Evolutionary conservation across 2,888 invertebrate species (phyloP).

Genomic region (Iphiclides podalirius): DNA sequence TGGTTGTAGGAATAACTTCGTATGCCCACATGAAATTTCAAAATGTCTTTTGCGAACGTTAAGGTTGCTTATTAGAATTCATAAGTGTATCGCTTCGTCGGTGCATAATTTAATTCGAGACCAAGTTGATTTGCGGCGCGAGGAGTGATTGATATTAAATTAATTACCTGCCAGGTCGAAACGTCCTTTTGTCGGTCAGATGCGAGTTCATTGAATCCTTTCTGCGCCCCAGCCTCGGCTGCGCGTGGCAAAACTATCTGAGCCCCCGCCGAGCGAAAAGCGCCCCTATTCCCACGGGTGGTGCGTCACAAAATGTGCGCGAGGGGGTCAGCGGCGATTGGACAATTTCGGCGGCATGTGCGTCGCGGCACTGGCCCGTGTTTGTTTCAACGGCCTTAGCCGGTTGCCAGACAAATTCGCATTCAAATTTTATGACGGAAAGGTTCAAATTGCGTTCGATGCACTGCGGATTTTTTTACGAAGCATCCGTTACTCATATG

Average conservation of each 20-base stretch:
- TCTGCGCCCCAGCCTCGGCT: conserved; percentile 22
- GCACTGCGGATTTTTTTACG: conserved; percentile 11
- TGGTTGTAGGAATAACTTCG: too few relatives aligned
- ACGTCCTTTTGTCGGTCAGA: conserved; percentile 23
- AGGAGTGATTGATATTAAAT: conserved; percentile 24
- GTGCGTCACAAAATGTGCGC: background rate
- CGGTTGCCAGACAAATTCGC: conserved; percentile 11
- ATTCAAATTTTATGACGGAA: conserved; percentile 1
- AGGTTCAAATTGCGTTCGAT: conserved; percentile 15
- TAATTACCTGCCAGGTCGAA: conserved; percentile 22
- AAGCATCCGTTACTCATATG: conserved; percentile 16
- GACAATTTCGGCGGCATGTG: conserved; percentile 24
- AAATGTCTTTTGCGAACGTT: too few relatives aligned
- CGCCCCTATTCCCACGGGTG: conserved; percentile 3
- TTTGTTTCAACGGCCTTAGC: conserved; percentile 21
- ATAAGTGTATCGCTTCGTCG: too few relatives aligned
- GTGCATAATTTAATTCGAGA: too few relatives aligned
- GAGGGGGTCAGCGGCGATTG: conserved; percentile 9
- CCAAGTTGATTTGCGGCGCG: conserved; percentile 11
- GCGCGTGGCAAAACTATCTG: conserved; percentile 4
- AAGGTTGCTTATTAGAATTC: too few relatives aligned
- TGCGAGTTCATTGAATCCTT: conserved; percentile 24
- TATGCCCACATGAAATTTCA: too few relatives aligned
- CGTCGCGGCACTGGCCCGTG: conserved; percentile 23
- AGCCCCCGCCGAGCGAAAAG: conserved; percentile 6